Base-by-base conservation (phyloP, 2,797 vertebrate genomes). In the Pipistrellus pygmaeus region DNA sequence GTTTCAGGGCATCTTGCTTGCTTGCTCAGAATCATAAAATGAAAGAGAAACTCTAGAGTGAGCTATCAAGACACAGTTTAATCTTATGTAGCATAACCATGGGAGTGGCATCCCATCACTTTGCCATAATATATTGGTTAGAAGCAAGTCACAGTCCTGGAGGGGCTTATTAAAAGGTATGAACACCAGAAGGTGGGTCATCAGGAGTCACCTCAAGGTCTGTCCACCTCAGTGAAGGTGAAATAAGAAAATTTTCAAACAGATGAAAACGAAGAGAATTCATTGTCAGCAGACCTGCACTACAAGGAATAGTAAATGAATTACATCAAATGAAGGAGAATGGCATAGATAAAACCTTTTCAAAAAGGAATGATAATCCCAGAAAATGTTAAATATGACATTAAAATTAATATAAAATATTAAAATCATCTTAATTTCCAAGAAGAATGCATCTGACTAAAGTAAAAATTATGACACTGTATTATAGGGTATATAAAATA, bases 361-460 rank as follows among this genome's bases (percentile, higher is more conserved):
- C 23, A 68, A 55, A 62, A 76, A 88, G 41, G 38, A 73, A 82
- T 80, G 32, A 78, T n/a, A 93, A 41, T 73, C 21, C 84, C 72
- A 88, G 41, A 20, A 71, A 71, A 51, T 81, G 20, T 81, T 85
- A 57, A 25, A 30, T 93, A 71, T 35, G 30, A 30, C 13, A 62
- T 62, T 62, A 25, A 53, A 11, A 13, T 72, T 83, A 83, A 78
- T 77, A 77, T 35, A 82, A 77, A 76, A 35, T 75, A 90, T 51
- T 68, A 60, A 46, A 46, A 64, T 87, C 14, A 78, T 35, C 71
- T 71, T 62, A 77, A 88, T 83, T 55, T 57, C 27, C 20, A 46
- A 85, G 20, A 60, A 35, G 35, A 88, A 73, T n/a, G 41, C 35
- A 89, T 44, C 53, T 64, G 41, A 60, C 30, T 38, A 53, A 85